A percentile compares a stretch with the other conserved stretches of the same genome.
Evolutionary conservation across 1,140 invertebrate species (phyloP).

Genomic region (Rhynchophorus ferrugineus): DNA sequence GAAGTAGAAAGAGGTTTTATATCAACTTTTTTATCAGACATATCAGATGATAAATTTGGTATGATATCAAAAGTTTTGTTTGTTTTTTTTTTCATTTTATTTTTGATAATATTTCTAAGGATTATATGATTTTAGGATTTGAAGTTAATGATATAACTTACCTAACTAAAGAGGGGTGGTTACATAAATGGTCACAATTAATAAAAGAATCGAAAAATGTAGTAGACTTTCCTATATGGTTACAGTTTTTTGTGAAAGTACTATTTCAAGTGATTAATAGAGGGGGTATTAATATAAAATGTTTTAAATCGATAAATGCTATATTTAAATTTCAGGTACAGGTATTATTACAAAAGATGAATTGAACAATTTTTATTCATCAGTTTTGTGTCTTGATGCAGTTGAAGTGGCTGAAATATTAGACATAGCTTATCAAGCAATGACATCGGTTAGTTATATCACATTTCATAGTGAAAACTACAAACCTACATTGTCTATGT

Average conservation of each 20-base stretch:
- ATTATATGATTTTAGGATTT: conserved; percentile 26
- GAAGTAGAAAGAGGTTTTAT: conserved; percentile 61
- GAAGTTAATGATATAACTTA: conserved; percentile 35
- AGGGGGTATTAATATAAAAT: conserved; percentile 44
- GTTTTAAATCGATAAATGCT: conserved; percentile 4
- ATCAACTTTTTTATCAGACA: conserved; percentile 52
- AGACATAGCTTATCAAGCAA: conserved; percentile 55
- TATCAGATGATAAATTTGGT: conserved; percentile 38
- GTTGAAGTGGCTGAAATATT: conserved; percentile 55
- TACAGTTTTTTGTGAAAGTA: conserved; percentile 64
- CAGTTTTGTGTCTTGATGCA: conserved; percentile 55
- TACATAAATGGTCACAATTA: conserved; percentile 55
- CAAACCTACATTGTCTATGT: background rate
- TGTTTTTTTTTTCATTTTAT: conserved; percentile 13
- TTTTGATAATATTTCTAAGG: conserved; percentile 1
- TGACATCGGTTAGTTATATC: conserved; percentile 56
- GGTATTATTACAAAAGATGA: conserved; percentile 57
- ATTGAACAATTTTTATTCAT: conserved; percentile 57
- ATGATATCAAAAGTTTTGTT: conserved; percentile 16
- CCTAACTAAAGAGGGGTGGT: conserved; percentile 52
- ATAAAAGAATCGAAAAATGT: conserved; percentile 48
- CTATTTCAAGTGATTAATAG: conserved; percentile 63
- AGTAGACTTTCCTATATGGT: conserved; percentile 56
- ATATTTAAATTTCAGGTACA: too few species aligned
- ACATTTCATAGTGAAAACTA: background rate